Conservation (phyloP, 1,140 invertebrate species). For the Bombus difficillimus region DNA sequence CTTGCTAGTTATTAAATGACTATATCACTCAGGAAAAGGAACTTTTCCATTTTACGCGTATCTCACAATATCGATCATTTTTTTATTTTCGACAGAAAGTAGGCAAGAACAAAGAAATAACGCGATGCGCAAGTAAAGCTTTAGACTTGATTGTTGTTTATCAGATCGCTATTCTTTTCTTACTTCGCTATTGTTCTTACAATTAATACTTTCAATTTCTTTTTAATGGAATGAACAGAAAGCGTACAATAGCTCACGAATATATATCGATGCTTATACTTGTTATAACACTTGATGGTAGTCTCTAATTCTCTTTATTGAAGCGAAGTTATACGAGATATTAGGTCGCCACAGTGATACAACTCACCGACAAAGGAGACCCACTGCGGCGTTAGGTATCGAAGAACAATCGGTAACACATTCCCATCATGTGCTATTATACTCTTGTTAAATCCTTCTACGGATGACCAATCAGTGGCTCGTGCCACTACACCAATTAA, state of each 20-base stretch:
- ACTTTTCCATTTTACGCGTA: not conserved
- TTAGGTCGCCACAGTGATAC: not conserved
- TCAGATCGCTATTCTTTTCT: too few relatives aligned
- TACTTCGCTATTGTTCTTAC: too few relatives aligned
- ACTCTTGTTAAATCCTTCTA: constrained; percentile 80
- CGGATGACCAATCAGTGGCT: constrained; percentile 86
- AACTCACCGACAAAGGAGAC: constrained; percentile 78
- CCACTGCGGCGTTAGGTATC: constrained; percentile 88
- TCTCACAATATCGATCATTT: not conserved
- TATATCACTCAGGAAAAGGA: not conserved
- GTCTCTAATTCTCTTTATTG: not conserved
- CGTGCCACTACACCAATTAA: constrained; percentile 90
- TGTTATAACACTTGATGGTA: too few relatives aligned
- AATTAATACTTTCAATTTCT: too few relatives aligned
- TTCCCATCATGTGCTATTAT: constrained; percentile 83
- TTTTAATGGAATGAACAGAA: too few relatives aligned
- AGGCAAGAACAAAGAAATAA: too few relatives aligned
- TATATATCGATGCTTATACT: too few relatives aligned
- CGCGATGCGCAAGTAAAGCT: not conserved
- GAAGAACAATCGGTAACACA: constrained; percentile 89
- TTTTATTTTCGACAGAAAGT: too few relatives aligned
- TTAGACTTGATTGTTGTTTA: not conserved
- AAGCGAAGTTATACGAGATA: not conserved
- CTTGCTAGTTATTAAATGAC: not conserved
- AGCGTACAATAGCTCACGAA: too few relatives aligned